Percentiles rank a stretch among this genome's conserved stretches.
phyloP scores from a whole-genome alignment of 2,888 invertebrate genomes.

The Yponomeuta cagnagella region DNA sequence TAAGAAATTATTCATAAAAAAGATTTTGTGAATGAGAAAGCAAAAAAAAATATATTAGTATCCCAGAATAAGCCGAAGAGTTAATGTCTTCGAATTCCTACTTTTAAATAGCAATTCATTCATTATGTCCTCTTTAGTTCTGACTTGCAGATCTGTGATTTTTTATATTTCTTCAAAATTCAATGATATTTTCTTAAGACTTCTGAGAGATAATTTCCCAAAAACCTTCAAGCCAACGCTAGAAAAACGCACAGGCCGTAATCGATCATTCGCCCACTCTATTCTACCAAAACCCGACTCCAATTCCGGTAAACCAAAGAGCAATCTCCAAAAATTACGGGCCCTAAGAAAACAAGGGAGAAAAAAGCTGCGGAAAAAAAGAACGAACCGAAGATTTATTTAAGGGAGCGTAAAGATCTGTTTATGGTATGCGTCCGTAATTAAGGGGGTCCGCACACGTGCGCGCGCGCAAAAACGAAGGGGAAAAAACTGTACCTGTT shows the following conservation, averaged over 20 bases:
- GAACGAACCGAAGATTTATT: conserved; percentile 65
- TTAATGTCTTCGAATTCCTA: no score
- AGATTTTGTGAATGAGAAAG: not conserved
- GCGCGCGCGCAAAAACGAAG: conserved; percentile 70
- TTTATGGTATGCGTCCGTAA: conserved; percentile 76
- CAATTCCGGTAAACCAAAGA: conserved; percentile 58
- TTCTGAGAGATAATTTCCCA: not conserved
- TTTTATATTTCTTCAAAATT: not conserved
- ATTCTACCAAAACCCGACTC: conserved; percentile 4
- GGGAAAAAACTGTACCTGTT: conserved; percentile 72
- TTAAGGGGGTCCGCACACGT: conserved; percentile 72
- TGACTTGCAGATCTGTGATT: no score
- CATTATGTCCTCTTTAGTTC: no score
- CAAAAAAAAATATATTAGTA: no score
- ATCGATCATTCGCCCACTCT: conserved; percentile 52
- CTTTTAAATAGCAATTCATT: no score
- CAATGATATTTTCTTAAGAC: not conserved
- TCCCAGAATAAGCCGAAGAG: no score
- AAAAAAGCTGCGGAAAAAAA: conserved; percentile 30
- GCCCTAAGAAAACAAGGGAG: conserved; percentile 60
- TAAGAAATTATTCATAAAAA: not conserved
- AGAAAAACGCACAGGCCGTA: conserved; percentile 46
- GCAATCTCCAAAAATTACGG: conserved; percentile 58
- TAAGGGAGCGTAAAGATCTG: conserved; percentile 76
- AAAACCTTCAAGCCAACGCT: conserved; percentile 25